Evolutionary conservation across 2,888 invertebrate species (phyloP).

Genomic region (Cataglyphis livida): DNA sequence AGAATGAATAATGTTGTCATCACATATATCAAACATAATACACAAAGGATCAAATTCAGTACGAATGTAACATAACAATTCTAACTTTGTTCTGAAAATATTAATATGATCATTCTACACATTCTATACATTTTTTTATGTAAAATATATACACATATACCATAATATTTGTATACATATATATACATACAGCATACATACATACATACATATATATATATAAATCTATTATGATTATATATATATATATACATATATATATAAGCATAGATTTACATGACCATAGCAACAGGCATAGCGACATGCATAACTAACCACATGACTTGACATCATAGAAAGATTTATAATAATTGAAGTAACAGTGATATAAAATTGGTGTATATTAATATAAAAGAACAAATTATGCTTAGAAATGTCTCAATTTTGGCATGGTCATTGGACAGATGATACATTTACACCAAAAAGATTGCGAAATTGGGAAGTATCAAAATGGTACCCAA

Average conservation of each 20-base stretch:
- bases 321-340: background rate
- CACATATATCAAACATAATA: conserved; percentile 91
- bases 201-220: background rate
- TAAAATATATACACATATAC: background rate
- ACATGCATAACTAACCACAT: conserved; percentile 9
- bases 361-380: background rate
- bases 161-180: background rate
- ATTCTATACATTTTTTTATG: background rate
- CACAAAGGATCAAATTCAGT: conserved; percentile 96
- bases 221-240: no score
- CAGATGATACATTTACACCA: conserved; percentile 75
- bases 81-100: conserved; percentile 89
- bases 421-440: conserved; percentile 78
- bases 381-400: background rate
- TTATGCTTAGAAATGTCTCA: conserved; percentile 75
- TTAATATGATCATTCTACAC: conserved; percentile 50
- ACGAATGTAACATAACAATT: conserved; percentile 92
- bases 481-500: conserved; percentile 78
- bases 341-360: background rate
- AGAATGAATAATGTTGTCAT: conserved; percentile 91
- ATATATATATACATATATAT: no score
- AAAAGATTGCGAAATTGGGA: conserved; percentile 78
- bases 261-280: conserved; percentile 54
- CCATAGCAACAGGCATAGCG: conserved; percentile 59
- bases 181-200: background rate